Evolutionary conservation across 2,888 invertebrate species (phyloP).

Genomic region (Troilus luridus): DNA sequence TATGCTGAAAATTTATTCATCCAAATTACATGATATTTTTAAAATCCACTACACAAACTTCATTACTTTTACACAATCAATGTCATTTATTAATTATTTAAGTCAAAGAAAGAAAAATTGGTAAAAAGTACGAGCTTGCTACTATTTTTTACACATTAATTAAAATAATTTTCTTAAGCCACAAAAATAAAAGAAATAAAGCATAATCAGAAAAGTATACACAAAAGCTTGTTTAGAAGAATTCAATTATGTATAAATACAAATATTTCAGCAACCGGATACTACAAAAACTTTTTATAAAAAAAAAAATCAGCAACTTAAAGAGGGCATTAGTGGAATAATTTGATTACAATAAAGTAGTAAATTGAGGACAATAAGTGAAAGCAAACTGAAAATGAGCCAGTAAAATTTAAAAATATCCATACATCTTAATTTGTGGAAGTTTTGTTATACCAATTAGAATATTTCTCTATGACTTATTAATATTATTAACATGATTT

Average conservation of each 20-base stretch:
- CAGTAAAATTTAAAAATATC: neutral
- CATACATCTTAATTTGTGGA: neutral
- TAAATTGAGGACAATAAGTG: neutral
- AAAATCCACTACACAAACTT: neutral
- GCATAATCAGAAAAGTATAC: neutral
- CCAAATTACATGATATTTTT: neutral
- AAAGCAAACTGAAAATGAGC: neutral
- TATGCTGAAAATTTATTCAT: neutral
- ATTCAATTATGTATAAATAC: neutral
- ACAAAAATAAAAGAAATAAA: neutral
- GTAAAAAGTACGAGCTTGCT: neutral
- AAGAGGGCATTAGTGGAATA: neutral
- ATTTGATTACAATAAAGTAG: neutral
- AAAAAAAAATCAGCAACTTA: neutral
- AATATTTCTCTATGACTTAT: neutral
- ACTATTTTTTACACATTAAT: neutral
- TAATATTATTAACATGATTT: neutral
- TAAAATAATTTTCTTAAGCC: neutral
- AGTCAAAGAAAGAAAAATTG: neutral
- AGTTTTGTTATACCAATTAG: neutral
- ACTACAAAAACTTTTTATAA: neutral
- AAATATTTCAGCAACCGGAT: neutral
- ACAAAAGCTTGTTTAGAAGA: neutral
- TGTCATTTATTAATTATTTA: neutral
- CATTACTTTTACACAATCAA: neutral